Percentiles rank a stretch among this genome's conserved stretches.
phyloP scores from a whole-genome alignment of 2,888 invertebrate genomes.

The Mechanitis messenoides region DNA sequence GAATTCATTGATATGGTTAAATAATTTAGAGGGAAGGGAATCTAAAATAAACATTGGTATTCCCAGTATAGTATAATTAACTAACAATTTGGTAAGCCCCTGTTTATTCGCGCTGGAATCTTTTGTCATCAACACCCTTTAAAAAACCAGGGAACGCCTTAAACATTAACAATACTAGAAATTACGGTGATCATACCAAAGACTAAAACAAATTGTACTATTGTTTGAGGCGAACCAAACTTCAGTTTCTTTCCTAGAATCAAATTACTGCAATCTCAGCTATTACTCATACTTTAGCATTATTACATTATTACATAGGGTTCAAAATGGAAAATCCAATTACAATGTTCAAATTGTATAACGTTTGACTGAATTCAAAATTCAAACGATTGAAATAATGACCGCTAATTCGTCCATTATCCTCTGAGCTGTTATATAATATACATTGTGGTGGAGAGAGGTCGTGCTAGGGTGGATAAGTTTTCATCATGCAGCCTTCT shows the following conservation, averaged over 20 bases:
- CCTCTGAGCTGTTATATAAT: slow-evolving; percentile 20
- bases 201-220: slow-evolving; percentile 38
- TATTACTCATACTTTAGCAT: slow-evolving; percentile 16
- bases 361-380: slow-evolving; percentile 45
- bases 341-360: slow-evolving; percentile 6
- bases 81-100: slow-evolving; percentile 18
- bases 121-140: slow-evolving; percentile 37
- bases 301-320: slow-evolving; percentile 27
- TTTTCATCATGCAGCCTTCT: slow-evolving; percentile 53
- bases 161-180: slow-evolving; percentile 51
- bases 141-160: slow-evolving; percentile 40
- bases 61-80: slow-evolving; percentile 25
- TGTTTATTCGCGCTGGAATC: slow-evolving; percentile 27
- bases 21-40: slow-evolving; percentile 9
- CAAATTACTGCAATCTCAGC: slow-evolving; percentile 40
- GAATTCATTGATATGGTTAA: too few relatives aligned
- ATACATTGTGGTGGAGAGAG: slow-evolving; percentile 12
- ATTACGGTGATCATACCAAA: slow-evolving; percentile 40
- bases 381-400: slow-evolving; percentile 67
- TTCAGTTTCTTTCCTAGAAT: slow-evolving; percentile 38
- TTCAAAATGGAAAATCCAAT: slow-evolving; percentile 10
- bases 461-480: slow-evolving; percentile 36
- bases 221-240: slow-evolving; percentile 48
- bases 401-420: slow-evolving; percentile 43
- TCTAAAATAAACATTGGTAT: slow-evolving; percentile 14